These are phyloP conservation scores for Electrona antarctica DNA, from an alignment of 2,113 vertebrate species.

Conservation along the genomic window DNA sequence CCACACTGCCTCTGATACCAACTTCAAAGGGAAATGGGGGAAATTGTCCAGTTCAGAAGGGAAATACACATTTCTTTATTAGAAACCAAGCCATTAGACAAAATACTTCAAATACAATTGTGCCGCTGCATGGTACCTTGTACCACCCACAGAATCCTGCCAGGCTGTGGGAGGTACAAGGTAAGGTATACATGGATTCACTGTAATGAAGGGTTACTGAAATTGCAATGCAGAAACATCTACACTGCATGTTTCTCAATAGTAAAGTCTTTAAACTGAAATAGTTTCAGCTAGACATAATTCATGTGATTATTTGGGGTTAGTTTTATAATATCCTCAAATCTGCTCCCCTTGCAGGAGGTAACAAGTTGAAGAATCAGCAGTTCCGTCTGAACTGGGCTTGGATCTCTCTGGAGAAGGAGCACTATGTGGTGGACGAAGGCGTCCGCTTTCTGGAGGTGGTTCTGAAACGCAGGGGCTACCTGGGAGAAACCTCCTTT, in stretches of 20 bases:
- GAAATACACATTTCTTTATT: slow-evolving; percentile 70
- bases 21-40: slow-evolving; percentile 67
- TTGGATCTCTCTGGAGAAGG: slow-evolving; percentile 94
- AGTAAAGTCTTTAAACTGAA: background rate
- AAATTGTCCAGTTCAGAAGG: slow-evolving; percentile 56
- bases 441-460: slow-evolving; percentile 90
- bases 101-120: slow-evolving; percentile 23
- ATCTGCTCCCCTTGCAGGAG: slow-evolving; percentile 79
- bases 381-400: slow-evolving; percentile 93
- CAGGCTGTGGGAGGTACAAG: slow-evolving; percentile 21
- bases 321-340: background rate
- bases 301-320: slow-evolving; percentile 3
- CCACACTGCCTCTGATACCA: slow-evolving; percentile 59
- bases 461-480: slow-evolving; percentile 88
- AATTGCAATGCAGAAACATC: slow-evolving; percentile 14
- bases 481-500: slow-evolving; percentile 94
- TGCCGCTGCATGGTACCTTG: background rate
- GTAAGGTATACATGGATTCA: slow-evolving; percentile 38
- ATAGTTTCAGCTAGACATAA: background rate
- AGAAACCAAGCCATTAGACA: slow-evolving; percentile 71
- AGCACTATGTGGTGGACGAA: slow-evolving; percentile 89
- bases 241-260: background rate
- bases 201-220: slow-evolving; percentile 23
- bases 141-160: slow-evolving; percentile 43
- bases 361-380: slow-evolving; percentile 90